Conservation (phyloP, 2,797 vertebrate genomes). For the Phaenicophaeus curvirostris region DNA sequence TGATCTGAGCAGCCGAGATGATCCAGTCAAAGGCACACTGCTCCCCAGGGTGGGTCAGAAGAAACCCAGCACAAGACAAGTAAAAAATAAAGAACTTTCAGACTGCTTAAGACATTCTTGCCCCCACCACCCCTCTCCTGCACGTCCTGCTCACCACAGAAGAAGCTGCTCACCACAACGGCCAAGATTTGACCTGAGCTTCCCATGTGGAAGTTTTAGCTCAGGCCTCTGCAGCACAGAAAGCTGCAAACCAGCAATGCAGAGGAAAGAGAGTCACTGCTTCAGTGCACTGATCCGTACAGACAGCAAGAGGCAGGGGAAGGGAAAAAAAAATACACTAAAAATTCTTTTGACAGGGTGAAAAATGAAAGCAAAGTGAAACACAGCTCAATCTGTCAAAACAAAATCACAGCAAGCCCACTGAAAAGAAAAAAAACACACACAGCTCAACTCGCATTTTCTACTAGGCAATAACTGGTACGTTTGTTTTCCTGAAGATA, state of each 20-base stretch:
- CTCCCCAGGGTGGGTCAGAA: not conserved
- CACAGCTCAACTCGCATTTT: not conserved
- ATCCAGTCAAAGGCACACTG: fast-evolving
- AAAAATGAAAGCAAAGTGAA: constrained; percentile 61
- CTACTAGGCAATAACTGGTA: constrained; percentile 33
- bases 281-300: constrained; percentile 35
- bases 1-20: not conserved
- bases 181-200: not conserved
- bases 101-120: not conserved
- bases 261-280: not conserved
- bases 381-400: constrained; percentile 65
- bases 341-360: constrained; percentile 66
- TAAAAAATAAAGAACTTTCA: not conserved
- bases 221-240: not conserved
- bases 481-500: constrained; percentile 29
- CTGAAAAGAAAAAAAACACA: not conserved
- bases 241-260: not conserved
- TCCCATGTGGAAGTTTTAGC: not conserved
- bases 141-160: not conserved
- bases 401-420: constrained; percentile 53
- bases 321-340: not conserved
- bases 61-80: not conserved
- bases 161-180: not conserved
- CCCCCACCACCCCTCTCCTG: not conserved
- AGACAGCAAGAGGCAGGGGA: constrained; percentile 30